These are phyloP conservation scores for Leucopsar rothschildi DNA, from an alignment of 2,113 vertebrate species.

Conservation along the genomic window DNA sequence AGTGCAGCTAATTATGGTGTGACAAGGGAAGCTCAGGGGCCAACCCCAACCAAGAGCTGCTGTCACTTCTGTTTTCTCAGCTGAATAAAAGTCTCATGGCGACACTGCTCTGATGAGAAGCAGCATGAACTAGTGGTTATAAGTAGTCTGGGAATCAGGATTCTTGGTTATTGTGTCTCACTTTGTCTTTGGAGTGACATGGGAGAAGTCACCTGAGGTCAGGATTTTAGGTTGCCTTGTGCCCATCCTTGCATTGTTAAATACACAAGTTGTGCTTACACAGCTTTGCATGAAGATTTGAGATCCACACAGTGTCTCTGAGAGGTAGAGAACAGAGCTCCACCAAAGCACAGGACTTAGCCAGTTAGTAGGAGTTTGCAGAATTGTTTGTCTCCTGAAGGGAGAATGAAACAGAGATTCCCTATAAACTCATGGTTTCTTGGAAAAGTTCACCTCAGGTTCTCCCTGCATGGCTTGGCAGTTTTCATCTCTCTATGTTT, in stretches of 20 bases:
- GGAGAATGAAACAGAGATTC: background rate
- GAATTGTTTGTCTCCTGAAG: background rate
- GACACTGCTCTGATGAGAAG: conserved; percentile 23
- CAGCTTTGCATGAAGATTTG: background rate
- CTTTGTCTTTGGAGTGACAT: background rate
- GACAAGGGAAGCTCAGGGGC: conserved; percentile 20
- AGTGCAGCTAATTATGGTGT: conserved; percentile 8
- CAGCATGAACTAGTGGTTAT: background rate
- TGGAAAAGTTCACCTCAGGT: background rate
- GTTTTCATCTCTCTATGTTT: background rate
- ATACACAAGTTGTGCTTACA: background rate
- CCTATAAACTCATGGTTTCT: background rate
- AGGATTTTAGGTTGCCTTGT: background rate
- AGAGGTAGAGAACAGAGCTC: background rate
- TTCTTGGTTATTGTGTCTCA: background rate
- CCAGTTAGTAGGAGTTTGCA: background rate
- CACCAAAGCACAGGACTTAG: background rate
- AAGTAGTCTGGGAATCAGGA: background rate
- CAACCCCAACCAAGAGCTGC: conserved; percentile 1
- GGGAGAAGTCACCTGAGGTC: background rate
- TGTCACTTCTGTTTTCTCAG: conserved; percentile 37
- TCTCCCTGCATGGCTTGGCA: rapidly evolving
- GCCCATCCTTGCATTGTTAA: background rate
- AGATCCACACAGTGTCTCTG: background rate
- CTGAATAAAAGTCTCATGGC: background rate